Base-by-base conservation (phyloP, 30 jellyfish, hydroid and myxozoan species). In the Aurelia sp. region DNA sequence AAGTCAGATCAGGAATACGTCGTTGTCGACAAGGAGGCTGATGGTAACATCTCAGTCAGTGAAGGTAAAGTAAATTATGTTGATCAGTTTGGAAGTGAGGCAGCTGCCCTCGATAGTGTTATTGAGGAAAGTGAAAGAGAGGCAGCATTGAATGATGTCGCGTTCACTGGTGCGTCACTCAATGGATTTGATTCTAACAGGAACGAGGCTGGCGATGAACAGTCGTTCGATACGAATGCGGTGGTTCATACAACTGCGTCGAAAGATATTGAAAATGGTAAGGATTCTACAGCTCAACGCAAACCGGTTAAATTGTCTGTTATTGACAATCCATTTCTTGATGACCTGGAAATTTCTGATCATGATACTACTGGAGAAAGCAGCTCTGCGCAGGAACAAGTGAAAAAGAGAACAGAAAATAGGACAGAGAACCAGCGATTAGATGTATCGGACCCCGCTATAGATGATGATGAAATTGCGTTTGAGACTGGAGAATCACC, bases 61-160 rank as follows among this genome's bases (percentile, higher is more conserved):
- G 96, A 87, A 87, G 96, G 96, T 87, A 86, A 74, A n/a, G 89
- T 76, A 75, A 64, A 75, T 53, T 64, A 64, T 86, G 19, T 33
- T 86, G 65, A 30, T 71, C 73, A 27, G 53, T 59, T 70, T 73
- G 93, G 84, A 84, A 84, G 93, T 73, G 93, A 84, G 93, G 93
- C 93, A 73, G 93, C 87, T 35, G 93, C 75, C 63, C 87, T 71
- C 23, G 68, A 65, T 64, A 71, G 72, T 76, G 87, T 84, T 66
- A 35, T 18, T 61, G 93, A 84, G 53, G 77, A 55, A 35, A 47
- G 50, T 23, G 86, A 44, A 60, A 84, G 51, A 86, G 93, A 84
- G 93, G 93, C 87, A 65, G 59, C 85, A 11, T 41, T 70, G 23
- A 41, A 58, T 64, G 87, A 84, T 51, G 93, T 64, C 20, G 81